Base-by-base conservation (phyloP, 1,140 invertebrate genomes). In the Tetramorium alpestre region DNA sequence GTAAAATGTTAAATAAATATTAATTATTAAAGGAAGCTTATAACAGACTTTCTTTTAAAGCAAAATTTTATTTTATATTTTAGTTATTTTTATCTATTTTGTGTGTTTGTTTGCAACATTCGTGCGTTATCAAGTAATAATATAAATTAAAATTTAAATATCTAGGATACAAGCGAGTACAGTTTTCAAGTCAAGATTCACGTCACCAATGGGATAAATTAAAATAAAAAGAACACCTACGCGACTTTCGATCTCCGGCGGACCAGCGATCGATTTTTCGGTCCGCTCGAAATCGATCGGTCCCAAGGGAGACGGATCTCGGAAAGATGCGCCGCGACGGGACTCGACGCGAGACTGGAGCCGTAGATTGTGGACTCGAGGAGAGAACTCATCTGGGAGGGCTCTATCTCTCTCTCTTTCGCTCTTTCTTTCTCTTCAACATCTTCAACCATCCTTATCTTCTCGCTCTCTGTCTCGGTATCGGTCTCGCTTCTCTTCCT, bases 341-440 rank as follows among this genome's bases (percentile, higher is more conserved):
- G 90, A 91, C 90, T 94, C 92, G 89, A 91, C 92, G 91, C 94
- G 91, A 93, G 93, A 94, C 94, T 94, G 92, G 87, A 88, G 72
- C 84, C 38, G 87, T 88, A 89, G 89, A 91, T 92, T 78, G 84
- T 89, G 76, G 85, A 88, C 87, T 86, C 91, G 86, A 87, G 90
- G 75, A 92, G 88, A 92, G 87, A 86, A 51, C 87, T 91, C 89
- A 91, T 91, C 89, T 72, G 88, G 89, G 86, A 91, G 81, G 87
- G 28, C 69, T 67, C 70, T 87, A 60, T 88, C 90, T 84, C 65
- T 87, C 90, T 87, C 65, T 85, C 90, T 86, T 62, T 65, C 62
- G 60, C 51, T 70, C 56, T 86, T 58, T 47, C 62, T 80, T 62
- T 62, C 60, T 84, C 58, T 54, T 76, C 64, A 54, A 60, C 64